Conservation (phyloP, 2,797 vertebrate species). For the Apodemus agrarius region DNA sequence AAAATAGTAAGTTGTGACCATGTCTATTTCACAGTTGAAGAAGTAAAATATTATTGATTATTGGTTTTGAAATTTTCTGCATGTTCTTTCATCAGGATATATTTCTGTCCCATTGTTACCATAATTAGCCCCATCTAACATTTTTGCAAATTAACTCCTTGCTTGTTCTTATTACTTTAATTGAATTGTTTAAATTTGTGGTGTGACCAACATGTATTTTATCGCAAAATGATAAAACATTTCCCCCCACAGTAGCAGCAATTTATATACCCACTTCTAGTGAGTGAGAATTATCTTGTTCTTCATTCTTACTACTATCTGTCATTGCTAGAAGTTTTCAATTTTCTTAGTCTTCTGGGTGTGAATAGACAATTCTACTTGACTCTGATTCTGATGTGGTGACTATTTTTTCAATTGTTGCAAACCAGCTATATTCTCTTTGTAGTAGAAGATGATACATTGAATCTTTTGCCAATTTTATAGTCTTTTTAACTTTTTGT, state of each 20-base stretch:
- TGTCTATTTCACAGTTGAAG: neutral
- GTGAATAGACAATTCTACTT: neutral
- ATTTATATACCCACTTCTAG: neutral
- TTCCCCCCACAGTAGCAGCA: neutral
- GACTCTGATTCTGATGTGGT: neutral
- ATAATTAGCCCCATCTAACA: neutral
- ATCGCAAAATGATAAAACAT: neutral
- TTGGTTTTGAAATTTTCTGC: neutral
- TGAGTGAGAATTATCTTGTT: neutral
- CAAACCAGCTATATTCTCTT: neutral
- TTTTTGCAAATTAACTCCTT: neutral
- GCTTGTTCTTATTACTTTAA: neutral
- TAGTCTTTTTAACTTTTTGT: neutral
- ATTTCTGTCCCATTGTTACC: neutral
- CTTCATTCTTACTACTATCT: neutral
- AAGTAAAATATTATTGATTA: neutral
- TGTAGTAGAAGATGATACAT: neutral
- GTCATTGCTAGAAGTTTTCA: neutral
- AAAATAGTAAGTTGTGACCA: neutral
- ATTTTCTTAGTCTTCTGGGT: neutral
- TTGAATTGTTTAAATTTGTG: neutral
- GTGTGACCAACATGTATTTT: neutral
- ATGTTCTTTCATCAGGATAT: neutral
- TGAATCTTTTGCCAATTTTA: neutral
- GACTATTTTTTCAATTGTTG: neutral